phyloP scores from a whole-genome alignment of 2,888 invertebrate species.

The Lycophotia porphyrea region DNA sequence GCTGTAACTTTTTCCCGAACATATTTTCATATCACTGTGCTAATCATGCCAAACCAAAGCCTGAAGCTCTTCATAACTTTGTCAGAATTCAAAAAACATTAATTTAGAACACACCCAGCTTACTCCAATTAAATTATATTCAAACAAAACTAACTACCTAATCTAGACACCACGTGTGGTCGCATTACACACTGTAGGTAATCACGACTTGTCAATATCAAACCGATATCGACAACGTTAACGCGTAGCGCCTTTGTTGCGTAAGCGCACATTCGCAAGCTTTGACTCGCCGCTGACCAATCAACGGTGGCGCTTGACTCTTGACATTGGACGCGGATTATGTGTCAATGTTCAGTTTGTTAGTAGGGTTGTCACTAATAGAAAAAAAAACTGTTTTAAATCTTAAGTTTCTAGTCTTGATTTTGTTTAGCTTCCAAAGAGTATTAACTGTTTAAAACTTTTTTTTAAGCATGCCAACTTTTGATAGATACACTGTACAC shows the following conservation, averaged over 20 bases:
- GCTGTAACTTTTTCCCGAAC: not conserved
- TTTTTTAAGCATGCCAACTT: not conserved
- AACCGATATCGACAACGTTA: constrained; percentile 65
- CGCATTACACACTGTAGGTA: constrained; percentile 66
- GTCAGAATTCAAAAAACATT: not conserved
- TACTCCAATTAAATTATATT: constrained; percentile 20
- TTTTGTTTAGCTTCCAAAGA: not conserved
- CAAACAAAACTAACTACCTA: constrained; percentile 27
- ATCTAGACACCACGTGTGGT: constrained; percentile 74
- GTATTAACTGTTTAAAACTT: not conserved
- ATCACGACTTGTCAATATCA: constrained; percentile 70
- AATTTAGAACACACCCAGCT: not conserved
- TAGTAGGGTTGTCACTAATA: constrained; percentile 51
- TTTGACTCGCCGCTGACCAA: constrained; percentile 67
- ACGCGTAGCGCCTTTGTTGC: constrained; percentile 67
- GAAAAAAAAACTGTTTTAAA: not conserved
- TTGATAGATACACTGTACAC: not conserved
- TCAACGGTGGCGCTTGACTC: constrained; percentile 67
- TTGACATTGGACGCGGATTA: constrained; percentile 78
- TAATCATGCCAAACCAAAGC: not conserved
- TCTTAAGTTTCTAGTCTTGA: not conserved
- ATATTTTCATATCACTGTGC: not conserved
- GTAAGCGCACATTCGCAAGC: constrained; percentile 76
- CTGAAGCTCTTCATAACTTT: not conserved
- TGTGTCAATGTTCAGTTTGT: constrained; percentile 65